These are phyloP conservation scores for Phodopus roborovskii DNA, from an alignment of 2,113 vertebrate species.

Conservation along the genomic window DNA sequence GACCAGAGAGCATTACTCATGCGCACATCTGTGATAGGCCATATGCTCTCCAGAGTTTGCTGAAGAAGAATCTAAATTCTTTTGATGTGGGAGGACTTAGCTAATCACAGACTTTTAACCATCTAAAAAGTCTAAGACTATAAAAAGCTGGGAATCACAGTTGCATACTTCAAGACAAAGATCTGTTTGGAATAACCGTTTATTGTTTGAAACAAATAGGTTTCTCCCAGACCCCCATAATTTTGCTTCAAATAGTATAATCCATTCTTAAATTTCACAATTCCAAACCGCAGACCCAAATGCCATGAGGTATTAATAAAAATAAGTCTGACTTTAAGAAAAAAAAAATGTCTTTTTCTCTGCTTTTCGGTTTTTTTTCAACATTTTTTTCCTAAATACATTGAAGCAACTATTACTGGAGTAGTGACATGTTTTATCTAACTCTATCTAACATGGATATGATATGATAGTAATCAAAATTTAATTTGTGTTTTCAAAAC, in stretches of 20 bases:
- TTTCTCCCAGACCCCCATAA: not conserved
- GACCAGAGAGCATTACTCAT: conserved; percentile 40
- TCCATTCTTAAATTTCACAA: conserved; percentile 64
- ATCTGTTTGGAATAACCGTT: not conserved
- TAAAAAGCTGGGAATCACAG: not conserved
- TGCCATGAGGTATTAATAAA: conserved; percentile 78
- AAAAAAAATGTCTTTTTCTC: conserved; percentile 48
- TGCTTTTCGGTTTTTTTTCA: conserved; percentile 54
- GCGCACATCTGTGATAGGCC: conserved; percentile 50
- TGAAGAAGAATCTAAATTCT: conserved; percentile 51
- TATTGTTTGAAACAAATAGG: not conserved
- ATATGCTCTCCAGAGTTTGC: conserved; percentile 69
- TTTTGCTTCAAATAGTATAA: conserved; percentile 62
- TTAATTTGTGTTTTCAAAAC: not conserved
- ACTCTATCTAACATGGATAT: not conserved
- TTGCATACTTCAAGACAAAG: not conserved
- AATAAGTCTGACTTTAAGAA: conserved; percentile 54
- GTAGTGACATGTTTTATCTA: not conserved
- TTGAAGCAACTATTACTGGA: not conserved
- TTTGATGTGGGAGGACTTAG: conserved; percentile 8
- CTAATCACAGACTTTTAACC: not conserved
- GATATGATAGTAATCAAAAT: not conserved
- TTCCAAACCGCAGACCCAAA: conserved; percentile 27
- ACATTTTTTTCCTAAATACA: conserved; percentile 23
- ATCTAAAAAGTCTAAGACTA: not conserved